Base-by-base conservation (phyloP, 2,888 invertebrate species). In the Holacanthella duospinosa region DNA sequence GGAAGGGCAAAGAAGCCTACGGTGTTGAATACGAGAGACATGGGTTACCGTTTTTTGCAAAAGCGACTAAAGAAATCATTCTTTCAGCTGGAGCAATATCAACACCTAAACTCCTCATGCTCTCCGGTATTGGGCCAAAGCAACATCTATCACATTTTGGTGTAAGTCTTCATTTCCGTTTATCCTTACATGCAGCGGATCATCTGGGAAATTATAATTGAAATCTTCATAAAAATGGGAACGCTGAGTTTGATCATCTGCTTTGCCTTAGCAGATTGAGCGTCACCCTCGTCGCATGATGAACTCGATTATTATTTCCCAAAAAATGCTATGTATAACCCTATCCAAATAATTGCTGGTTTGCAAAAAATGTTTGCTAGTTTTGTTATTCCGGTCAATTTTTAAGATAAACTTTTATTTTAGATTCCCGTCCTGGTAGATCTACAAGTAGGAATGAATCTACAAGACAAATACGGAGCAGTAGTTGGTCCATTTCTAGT, bases 391-490 rank as follows among this genome's bases (percentile, higher is more conserved):
- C n/a, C n/a, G n/a, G n/a, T n/a, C n/a, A n/a, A n/a, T n/a, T n/a
- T n/a, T n/a, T n/a, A n/a, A n/a, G n/a, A n/a, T n/a, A n/a, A n/a
- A n/a, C 48, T 21, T 48, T 48, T 9, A 21, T 48, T 36, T 21
- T 21, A 65, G 61, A 63, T 65, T 28, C 48, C n/a, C 26, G 27
- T 44, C 1, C 16, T 60, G 21, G 36, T 36, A 2, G 61, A 65
- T 48, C 56, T 65, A 16, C 65, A 63, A 16, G 65, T 65, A 3
- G 65, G 65, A 29, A 28, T 55, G 6, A 63, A 56, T 26, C 43
- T 65, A 19, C 63, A 63, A 25, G 65, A 65, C 21, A 65, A 61
- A 28, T 65, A 65, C 43, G 65, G 65, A 24, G 63, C 63, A 25
- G 25, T 61, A 0, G 54, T 65, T 53, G 65, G 65, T 12, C 65